Evolutionary conservation across 2,113 vertebrate genomes (phyloP), one percentile per base, ranked within the genome.

Genomic region (Megaptera novaeangliae): DNA sequence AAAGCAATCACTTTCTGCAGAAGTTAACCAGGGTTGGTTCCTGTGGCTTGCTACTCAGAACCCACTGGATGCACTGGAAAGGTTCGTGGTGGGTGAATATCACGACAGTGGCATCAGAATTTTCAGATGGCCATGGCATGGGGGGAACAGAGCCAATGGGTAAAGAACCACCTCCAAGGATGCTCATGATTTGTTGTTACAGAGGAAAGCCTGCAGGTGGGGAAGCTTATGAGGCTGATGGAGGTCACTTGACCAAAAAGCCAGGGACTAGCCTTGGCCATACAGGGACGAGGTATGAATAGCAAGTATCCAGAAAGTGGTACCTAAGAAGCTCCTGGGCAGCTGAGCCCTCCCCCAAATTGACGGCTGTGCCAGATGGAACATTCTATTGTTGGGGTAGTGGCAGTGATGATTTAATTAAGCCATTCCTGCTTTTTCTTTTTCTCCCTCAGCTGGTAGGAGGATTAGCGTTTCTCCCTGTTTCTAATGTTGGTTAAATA

Each of bases 401-500:
- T 6, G 39, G 80, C 0, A 1, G 44, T 0, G 4, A 68, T 14
- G 34, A 31, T 39, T 91, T 80, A 81, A 78, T 92, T 29, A 80
- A 85, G 69, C 74, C 46, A 29, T 61, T 13, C 41, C 64, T 63
- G 41, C 64, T 29, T 77, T 82, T 31, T 8, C 46, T 46, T 71
- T 69, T 34, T 64, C 29, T 91, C 46, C 59, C n/a, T 57, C 10
- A 49, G 34, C 61, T 88, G 29, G 52, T 13, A 77, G 80, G 83
- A 80, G 44, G 59, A 72, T 78, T 68, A 39, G 39, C 66, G 77
- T 86, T 49, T 91, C 71, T 95, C 81, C 52, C n/a, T 41, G 17
- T 84, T 95, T 59, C 84, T 94, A 84, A 87, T 39, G 52, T 92
- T 75, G 86, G 55, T 89, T 93, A 88, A 90, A 66, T 91, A 98